phyloP scores from a whole-genome alignment of 2,113 vertebrate species.

The Pseudopipra pipra region DNA sequence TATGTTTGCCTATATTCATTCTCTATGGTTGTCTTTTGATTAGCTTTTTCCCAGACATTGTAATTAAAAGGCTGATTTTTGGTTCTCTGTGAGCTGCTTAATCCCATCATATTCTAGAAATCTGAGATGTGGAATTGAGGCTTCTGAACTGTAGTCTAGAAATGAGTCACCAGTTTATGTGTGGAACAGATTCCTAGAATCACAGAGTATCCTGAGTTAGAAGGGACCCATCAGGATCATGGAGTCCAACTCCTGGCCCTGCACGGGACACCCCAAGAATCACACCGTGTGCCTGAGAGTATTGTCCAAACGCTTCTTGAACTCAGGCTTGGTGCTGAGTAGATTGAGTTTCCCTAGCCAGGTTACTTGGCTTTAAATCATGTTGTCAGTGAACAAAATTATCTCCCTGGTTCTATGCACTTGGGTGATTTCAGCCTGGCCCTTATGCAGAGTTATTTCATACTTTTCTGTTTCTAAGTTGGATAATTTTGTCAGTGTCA shows the following conservation, averaged over 20 bases:
- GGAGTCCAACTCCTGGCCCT: not conserved
- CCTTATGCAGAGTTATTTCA: not conserved
- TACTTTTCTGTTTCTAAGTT: not conserved
- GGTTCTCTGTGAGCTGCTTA: not conserved
- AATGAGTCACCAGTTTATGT: not conserved
- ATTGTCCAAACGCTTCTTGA: not conserved
- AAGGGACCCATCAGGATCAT: not conserved
- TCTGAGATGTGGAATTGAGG: not conserved
- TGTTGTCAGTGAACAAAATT: not conserved
- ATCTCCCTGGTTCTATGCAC: not conserved
- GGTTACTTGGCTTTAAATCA: not conserved
- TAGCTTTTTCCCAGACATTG: not conserved
- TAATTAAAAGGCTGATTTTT: not conserved
- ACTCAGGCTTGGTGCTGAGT: not conserved
- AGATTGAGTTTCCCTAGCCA: not conserved
- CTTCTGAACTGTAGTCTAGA: not conserved
- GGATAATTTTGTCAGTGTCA: not conserved
- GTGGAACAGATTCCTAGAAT: not conserved
- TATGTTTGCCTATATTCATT: accelerated
- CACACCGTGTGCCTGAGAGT: not conserved
- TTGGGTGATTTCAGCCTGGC: not conserved
- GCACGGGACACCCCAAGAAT: not conserved
- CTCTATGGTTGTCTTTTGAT: not conserved
- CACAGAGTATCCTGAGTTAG: not conserved
- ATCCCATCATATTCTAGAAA: not conserved